Evolutionary conservation across 2,797 vertebrate species (phyloP), one percentile per base, ranked within the genome.

Genomic region (Typhlichthys subterraneus): DNA sequence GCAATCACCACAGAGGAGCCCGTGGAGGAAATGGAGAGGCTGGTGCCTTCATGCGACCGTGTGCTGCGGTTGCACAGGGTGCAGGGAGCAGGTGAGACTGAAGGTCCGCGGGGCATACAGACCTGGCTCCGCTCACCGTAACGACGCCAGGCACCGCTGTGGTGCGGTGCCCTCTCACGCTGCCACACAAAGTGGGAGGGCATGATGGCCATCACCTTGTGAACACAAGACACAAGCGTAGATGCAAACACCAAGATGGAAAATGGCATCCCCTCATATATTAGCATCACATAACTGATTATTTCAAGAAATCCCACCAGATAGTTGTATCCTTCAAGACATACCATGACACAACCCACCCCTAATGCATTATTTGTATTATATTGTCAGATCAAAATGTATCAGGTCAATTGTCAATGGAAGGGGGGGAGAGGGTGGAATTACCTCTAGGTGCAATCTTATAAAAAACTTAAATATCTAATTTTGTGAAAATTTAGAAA

Each of bases 151-250:
- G 96, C 96, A 2, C 96, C 96, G 0, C 96, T 95, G 84, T 98
- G 97, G 75, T 94, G 91, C 64, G 81, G 64, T 0, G 94, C 92
- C 2, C 97, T 93, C 73, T 94, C 93, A 4, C 95, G 91, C 79
- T 95, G 93, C 97, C 97, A 99, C 70, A 91, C 80, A 0, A 91
- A 94, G 79, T 98, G 96, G 54, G 92, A 90, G 45, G 96, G 94
- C 67, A 93, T 90, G 2, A 99, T 97, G 68, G 94, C 96, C 94
- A 99, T 99, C 77, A 98, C 95, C 97, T 98, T n/a, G 1, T 33
- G 54, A 59, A 29, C 23, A 29, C 13, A 65, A 29, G 67, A 10
- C 23, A 38, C 38, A 14, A 29, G 23, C 4, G 23, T 29, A 29
- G 4, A 0, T 29, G 23, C 23, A 29, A 29, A 29, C 23, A 29